Base-by-base conservation (phyloP, 2,888 invertebrate genomes). In the Malthinus seriepunctatus region DNA sequence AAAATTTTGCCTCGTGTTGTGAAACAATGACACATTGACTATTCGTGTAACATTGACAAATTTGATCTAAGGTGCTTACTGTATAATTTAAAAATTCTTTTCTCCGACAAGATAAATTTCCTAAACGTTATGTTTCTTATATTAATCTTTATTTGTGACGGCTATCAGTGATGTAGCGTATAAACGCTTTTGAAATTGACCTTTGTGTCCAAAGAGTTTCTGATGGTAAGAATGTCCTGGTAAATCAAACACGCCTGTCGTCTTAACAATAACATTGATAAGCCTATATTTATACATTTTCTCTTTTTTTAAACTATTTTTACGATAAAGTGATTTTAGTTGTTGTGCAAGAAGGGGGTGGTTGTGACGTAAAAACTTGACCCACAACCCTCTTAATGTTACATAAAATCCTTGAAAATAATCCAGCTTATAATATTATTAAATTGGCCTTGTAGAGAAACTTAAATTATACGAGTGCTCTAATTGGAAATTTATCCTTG, bases 181-280 rank as follows among this genome's bases (percentile, higher is more conserved):
- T 48, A 42, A 50, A 49, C 49, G 42, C 44, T 55, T 55, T 55
- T 54, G 42, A 50, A 55, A 33, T 44, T 55, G 55, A 55, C 55
- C 55, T 35, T 49, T 12, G 49, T 42, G 42, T 49, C 44, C 48
- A 50, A 33, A 11, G 14, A 44, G 44, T 35, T 49, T 50, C 31
- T 49, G 49, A 49, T 47, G 47, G 12, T 10, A 38, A 47, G 47
- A 47, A 48, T 46, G 48, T 11, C 38, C 42, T 37, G 23, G 48
- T 54, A 54, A 54, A 54, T 54, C 54, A 54, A 54, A 38, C 23
- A 47, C 37, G 39, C 47, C 33, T 54, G 54, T 54, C 54, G 46
- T 14, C 14, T 14, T 32, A 54, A 54, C 54, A 54, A 54, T 48
- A 54, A 54, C 47, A 39, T n/a, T 37, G 54, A 54, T 47, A 54